Evolutionary conservation across 2,113 vertebrate species (phyloP), one percentile per base, ranked within the genome.

Genomic region (Mesocricetus auratus): DNA sequence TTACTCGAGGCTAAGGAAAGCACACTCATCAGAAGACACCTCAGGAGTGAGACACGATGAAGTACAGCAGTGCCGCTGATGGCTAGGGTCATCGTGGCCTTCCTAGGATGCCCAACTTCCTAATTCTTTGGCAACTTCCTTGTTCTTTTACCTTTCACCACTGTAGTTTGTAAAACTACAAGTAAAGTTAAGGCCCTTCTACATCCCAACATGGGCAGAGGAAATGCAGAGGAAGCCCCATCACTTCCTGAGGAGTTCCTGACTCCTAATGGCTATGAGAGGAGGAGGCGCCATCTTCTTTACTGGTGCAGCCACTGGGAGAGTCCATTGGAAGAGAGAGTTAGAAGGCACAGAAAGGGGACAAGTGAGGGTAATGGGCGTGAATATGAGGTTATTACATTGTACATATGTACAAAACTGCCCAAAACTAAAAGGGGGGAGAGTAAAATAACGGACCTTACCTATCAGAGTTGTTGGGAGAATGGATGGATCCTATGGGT

Each of bases 161-260:
- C n/a, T 71, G 92, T 88, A 22, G 50, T 45, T 53, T 93, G 45
- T 42, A 93, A 91, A 92, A 81, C 60, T 31, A 88, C 75, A 89
- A 64, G 39, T 74, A 47, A 60, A 73, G 33, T 42, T 60, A 77
- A 53, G 26, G 60, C 39, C 29, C 60, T 66, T 47, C 62, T 47
- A 36, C 8, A 33, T 47, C 22, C 17, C 83, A 21, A 22, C 62
- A 21, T 66, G 26, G 42, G 12, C 9, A 86, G 42, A 33, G 29
- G 42, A 33, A 66, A 42, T 33, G 7, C 29, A 16, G 15, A 66
- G 26, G 39, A 15, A 39, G 26, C 8, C 6, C 26, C 16, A 7
- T 33, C 31, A 31, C 21, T 39, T 39, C 21, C 79, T 39, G 19
- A 85, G 60, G 39, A 9, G 8, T 9, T 47, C 21, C 16, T 86